These are phyloP conservation scores for Darevskia mixta DNA, from an alignment of 2,797 vertebrate species.

Conservation along the genomic window DNA sequence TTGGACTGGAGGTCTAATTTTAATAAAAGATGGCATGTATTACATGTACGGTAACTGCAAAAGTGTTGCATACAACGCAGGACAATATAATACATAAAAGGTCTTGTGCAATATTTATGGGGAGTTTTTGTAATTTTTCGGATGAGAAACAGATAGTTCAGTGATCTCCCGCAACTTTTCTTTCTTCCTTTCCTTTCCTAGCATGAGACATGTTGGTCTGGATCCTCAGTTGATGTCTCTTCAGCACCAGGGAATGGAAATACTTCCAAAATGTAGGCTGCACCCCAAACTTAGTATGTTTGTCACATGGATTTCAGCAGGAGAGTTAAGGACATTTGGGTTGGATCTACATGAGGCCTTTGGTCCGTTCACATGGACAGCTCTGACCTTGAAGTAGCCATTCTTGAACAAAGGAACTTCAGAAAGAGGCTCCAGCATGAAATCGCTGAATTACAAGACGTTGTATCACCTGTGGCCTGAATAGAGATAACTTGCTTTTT, in stretches of 20 bases:
- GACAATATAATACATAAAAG: conserved; percentile 45
- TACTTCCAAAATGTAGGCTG: not conserved
- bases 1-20: conserved; percentile 34
- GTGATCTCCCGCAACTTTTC: conserved; percentile 39
- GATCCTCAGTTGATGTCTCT: conserved; percentile 51
- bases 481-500: not conserved
- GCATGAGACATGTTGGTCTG: conserved; percentile 52
- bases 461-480: not conserved
- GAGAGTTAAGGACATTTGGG: not conserved
- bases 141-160: conserved; percentile 65
- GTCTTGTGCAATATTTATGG: conserved; percentile 15
- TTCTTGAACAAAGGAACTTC: not conserved
- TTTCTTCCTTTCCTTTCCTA: conserved; percentile 46
- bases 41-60: conserved; percentile 38
- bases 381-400: not conserved
- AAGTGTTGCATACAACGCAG: conserved; percentile 19
- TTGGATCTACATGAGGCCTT: not conserved
- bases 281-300: not conserved
- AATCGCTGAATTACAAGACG: not conserved
- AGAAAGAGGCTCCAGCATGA: not conserved
- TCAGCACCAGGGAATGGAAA: not conserved
- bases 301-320: not conserved
- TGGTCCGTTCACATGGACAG: not conserved
- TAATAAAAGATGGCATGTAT: conserved; percentile 34
- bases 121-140: conserved; percentile 52